phyloP scores from a whole-genome alignment of 1,140 invertebrate genomes.

The Macrotrachela quadricornifera region DNA sequence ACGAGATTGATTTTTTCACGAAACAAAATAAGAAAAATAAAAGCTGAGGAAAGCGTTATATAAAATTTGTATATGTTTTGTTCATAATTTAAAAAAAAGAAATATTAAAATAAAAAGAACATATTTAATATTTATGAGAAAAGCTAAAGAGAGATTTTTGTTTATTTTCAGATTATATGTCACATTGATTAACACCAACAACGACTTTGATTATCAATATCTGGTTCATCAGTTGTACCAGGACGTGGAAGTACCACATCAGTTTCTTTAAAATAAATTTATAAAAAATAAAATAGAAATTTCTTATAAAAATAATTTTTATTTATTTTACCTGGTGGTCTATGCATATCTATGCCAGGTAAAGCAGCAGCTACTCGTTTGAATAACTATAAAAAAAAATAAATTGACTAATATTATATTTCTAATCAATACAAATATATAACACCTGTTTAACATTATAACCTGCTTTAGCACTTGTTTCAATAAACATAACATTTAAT shows the following conservation, averaged over 20 bases:
- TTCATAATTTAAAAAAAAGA: no score
- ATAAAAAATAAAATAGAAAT: no score
- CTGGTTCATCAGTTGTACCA: not conserved
- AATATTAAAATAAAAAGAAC: no score
- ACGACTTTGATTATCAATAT: not conserved
- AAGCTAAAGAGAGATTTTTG: no score
- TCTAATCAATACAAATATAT: not conserved
- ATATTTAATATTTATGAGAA: no score
- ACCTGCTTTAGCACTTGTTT: conserved; percentile 86
- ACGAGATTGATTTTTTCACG: no score
- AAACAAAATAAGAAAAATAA: no score
- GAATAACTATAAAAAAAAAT: conserved; percentile 46
- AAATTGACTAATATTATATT: not conserved
- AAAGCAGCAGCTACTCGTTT: conserved; percentile 77
- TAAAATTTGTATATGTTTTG: no score
- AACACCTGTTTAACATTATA: conserved; percentile 83
- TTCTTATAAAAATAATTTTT: not conserved
- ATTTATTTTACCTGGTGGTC: conserved; percentile 54
- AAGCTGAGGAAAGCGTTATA: no score
- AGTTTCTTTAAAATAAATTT: not conserved
- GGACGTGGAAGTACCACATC: not conserved
- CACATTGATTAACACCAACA: not conserved
- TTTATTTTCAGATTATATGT: not conserved
- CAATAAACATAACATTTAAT: conserved; percentile 98
- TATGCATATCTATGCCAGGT: conserved; percentile 62